Evolutionary conservation across 2,888 invertebrate species (phyloP).

Genomic region (Troilus luridus): DNA sequence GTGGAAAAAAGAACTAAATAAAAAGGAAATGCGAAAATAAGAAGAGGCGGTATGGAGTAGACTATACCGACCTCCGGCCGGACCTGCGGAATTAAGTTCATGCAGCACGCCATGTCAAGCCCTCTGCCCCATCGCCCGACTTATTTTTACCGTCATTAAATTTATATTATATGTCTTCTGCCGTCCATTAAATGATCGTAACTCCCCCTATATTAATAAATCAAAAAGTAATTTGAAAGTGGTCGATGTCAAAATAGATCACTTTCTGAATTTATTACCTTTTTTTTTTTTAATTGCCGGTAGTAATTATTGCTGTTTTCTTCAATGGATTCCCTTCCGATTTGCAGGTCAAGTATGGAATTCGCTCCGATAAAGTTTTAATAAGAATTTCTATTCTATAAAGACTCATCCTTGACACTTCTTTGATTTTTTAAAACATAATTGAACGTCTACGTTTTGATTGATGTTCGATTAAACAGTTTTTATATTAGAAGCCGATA

Average conservation of each 20-base stretch:
- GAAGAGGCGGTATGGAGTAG: constrained; percentile 19
- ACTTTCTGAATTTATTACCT: constrained; percentile 14
- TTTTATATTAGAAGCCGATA: background rate
- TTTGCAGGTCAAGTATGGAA: background rate
- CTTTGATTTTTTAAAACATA: background rate
- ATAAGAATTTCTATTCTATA: background rate
- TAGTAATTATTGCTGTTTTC: background rate
- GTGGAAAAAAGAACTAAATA: background rate
- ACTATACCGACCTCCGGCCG: background rate
- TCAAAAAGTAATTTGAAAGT: constrained; percentile 31
- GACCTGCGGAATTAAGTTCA: constrained; percentile 43
- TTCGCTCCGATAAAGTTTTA: background rate
- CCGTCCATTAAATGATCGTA: constrained; percentile 27
- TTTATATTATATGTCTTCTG: background rate
- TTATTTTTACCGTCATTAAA: constrained; percentile 31
- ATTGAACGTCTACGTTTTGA: background rate
- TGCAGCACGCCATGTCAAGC: constrained; percentile 36
- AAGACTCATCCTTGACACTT: background rate
- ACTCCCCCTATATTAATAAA: background rate
- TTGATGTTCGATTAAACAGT: background rate
- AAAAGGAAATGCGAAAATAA: constrained; percentile 31
- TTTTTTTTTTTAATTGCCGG: background rate
- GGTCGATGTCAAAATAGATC: constrained; percentile 19
- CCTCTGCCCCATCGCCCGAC: constrained; percentile 13
- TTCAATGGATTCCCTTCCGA: background rate